A percentile compares a stretch with the other conserved stretches of the same genome.
Evolutionary conservation across 35 echinoderm and acorn worm genomes (phyloP).

Genomic region (Antedon bifida): DNA sequence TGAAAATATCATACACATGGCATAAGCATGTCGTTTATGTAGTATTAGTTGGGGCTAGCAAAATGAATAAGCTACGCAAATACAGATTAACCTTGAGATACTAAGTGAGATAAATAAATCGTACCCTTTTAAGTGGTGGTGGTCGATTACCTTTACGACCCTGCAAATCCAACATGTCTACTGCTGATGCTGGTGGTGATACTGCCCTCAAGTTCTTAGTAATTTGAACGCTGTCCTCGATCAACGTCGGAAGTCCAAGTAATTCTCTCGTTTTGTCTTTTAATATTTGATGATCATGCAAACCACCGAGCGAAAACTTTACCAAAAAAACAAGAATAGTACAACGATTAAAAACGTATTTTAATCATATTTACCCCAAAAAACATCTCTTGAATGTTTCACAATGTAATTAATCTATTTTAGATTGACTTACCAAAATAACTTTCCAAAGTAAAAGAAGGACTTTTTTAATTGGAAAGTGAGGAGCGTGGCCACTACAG

Average conservation of each 20-base stretch:
- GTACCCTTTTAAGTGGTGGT: neutral
- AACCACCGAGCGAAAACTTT: slow-evolving; percentile 71
- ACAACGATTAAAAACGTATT: neutral
- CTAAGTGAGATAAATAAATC: too few species aligned
- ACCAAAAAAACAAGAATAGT: neutral
- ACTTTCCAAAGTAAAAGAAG: slow-evolving; percentile 81
- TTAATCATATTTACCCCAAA: neutral
- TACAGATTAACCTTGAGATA: too few species aligned
- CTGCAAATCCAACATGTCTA: slow-evolving; percentile 62
- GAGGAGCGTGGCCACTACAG: slow-evolving; percentile 92
- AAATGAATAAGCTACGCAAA: too few species aligned
- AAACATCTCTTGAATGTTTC: neutral
- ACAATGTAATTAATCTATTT: too few species aligned
- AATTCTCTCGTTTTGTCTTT: slow-evolving; percentile 55
- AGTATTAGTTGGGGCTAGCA: too few species aligned
- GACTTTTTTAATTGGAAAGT: slow-evolving; percentile 96
- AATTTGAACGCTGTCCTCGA: slow-evolving; percentile 74
- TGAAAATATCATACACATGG: too few species aligned
- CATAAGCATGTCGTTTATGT: too few species aligned
- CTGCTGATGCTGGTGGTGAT: slow-evolving; percentile 72
- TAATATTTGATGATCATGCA: slow-evolving; percentile 37
- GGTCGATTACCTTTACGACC: neutral
- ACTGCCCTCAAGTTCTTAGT: slow-evolving; percentile 90
- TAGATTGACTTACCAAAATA: slow-evolving; percentile 53
- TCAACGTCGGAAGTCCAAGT: slow-evolving; percentile 35